These are phyloP conservation scores for Chydorus sphaericus DNA, from an alignment of 2,888 invertebrate genomes.

Conservation along the genomic window DNA sequence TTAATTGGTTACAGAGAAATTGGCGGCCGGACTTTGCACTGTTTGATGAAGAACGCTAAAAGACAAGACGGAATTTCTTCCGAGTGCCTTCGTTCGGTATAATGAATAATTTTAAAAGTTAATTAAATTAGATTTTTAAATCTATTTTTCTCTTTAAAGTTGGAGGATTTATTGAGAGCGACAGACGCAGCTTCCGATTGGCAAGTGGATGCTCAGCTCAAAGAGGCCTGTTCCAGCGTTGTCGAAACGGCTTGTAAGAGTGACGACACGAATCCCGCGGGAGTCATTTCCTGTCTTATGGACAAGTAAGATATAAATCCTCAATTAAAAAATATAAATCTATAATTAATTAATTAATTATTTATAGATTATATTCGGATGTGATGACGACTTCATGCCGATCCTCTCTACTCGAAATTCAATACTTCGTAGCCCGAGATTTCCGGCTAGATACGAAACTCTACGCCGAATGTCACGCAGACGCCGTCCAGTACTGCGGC, in stretches of 20 bases:
- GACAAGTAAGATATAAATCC: slow-evolving; percentile 47
- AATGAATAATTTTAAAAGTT: background rate
- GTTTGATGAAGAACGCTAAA: slow-evolving; percentile 78
- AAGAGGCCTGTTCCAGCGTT: slow-evolving; percentile 71
- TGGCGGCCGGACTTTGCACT: slow-evolving; percentile 85
- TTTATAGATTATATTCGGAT: slow-evolving; percentile 47
- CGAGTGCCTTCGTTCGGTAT: slow-evolving; percentile 55
- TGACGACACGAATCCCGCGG: background rate
- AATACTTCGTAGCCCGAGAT: slow-evolving; percentile 91
- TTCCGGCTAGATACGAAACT: slow-evolving; percentile 82
- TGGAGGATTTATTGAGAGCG: slow-evolving; percentile 66
- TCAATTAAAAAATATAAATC: too few relatives aligned
- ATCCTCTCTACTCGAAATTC: slow-evolving; percentile 80
- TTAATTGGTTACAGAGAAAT: slow-evolving; percentile 43
- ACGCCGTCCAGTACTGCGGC: slow-evolving; percentile 68
- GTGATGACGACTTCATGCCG: slow-evolving; percentile 82
- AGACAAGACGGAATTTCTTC: slow-evolving; percentile 49
- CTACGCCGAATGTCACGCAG: slow-evolving; percentile 72
- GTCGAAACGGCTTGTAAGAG: slow-evolving; percentile 54
- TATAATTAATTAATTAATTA: background rate
- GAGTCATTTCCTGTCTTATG: slow-evolving; percentile 60
- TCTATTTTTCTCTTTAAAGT: slow-evolving; percentile 28
- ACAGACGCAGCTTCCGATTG: slow-evolving; percentile 81
- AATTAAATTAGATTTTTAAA: background rate
- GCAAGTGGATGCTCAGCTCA: slow-evolving; percentile 80